Evolutionary conservation across 2,797 vertebrate genomes (phyloP), one percentile per base, ranked within the genome.

Genomic region (Pelobates cultripes): DNA sequence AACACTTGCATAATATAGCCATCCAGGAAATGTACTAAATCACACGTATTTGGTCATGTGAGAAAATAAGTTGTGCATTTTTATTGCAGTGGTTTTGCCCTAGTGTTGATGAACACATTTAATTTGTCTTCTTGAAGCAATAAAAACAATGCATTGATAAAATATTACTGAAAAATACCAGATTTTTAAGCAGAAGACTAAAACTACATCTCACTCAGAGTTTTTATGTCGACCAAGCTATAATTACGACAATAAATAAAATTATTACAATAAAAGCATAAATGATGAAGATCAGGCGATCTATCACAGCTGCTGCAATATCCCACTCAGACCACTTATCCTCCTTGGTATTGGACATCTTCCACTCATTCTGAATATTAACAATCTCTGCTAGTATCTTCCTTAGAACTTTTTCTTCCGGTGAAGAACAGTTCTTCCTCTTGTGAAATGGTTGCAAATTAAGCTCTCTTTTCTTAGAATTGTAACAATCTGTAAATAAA

Each of bases 321-420:
- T 51, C 43, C 73, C 75, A 78, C n/a, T 75, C 76, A 51, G 75
- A 60, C 15, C 67, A 67, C 45, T 15, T 41, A n/a, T 73, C 61
- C 6, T 66, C 3, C 17, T 7, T 45, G 3, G 43, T 66, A 3
- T 72, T 77, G 28, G 28, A 42, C 5, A 14, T 47, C 10, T 6
- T 67, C 63, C 64, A n/a, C 17, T 72, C 74, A 42, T 75, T 6
- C 13, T 61, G 64, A 4, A 75, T 81, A 7, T 70, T 43, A 6
- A 75, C 17, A 51, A 75, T 60, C n/a, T 75, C 79, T 12, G 2
- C 12, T 28, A 81, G 42, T 13, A 81, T 9, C 28, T 13, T 81
- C 42, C 75, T 81, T 70, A 81, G 44, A 5, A 81, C 42, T 14
- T 70, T 75, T 3, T 70, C 72, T 63, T 81, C 72, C 7, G 28